Percentiles rank a stretch among this genome's conserved stretches.
Evolutionary conservation across 2,113 vertebrate genomes (phyloP).

Genomic region (Cephalophus harveyi): DNA sequence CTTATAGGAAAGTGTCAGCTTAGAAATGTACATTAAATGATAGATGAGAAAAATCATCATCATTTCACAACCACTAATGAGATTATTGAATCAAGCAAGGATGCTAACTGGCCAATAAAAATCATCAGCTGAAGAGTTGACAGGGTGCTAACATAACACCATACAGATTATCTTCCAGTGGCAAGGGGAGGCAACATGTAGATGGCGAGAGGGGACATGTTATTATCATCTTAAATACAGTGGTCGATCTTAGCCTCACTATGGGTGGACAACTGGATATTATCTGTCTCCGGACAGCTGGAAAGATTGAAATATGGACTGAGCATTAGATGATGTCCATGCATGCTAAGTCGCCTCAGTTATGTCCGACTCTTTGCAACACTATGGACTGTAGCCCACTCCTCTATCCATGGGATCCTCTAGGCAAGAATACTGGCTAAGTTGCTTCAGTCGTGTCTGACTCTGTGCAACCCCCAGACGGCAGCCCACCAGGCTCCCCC

Average conservation of each 20-base stretch:
- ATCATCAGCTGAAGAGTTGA: background rate
- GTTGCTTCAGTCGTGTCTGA: no score
- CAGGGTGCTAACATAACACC: background rate
- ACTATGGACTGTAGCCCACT: background rate
- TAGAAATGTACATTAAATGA: conserved; percentile 1
- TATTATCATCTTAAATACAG: background rate
- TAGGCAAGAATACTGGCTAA: background rate
- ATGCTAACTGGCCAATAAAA: background rate
- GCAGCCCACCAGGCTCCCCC: no score
- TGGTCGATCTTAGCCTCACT: background rate
- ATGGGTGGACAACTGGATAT: background rate
- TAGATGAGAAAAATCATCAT: background rate
- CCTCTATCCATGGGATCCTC: background rate
- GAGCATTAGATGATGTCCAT: background rate
- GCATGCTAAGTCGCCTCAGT: background rate
- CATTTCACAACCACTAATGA: background rate
- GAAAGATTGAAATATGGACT: background rate
- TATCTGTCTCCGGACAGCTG: background rate
- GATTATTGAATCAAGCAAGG: background rate
- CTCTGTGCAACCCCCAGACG: no score
- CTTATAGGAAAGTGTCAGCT: background rate
- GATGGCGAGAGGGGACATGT: background rate
- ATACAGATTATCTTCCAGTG: background rate
- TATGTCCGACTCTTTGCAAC: background rate
- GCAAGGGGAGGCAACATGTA: background rate